Evolutionary conservation across 2,888 invertebrate genomes (phyloP).

Genomic region (Callinectes sapidus): DNA sequence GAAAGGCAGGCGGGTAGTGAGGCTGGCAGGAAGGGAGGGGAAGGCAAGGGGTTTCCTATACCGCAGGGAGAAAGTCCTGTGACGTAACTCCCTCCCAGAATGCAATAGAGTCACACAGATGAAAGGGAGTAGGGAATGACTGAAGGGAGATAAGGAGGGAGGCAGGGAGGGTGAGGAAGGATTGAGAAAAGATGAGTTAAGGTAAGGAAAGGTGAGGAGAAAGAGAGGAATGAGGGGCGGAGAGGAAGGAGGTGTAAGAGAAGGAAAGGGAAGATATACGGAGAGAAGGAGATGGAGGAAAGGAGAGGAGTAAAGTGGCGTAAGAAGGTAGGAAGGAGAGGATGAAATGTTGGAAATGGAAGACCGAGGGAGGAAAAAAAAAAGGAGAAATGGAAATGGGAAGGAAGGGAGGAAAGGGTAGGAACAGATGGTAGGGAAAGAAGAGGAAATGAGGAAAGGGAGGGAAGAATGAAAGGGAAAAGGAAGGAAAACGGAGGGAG

Average conservation of each 20-base stretch:
- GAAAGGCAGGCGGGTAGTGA: background rate
- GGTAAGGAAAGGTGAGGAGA: background rate
- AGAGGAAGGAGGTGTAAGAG: background rate
- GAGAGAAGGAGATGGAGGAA: no score
- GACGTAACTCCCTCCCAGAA: background rate
- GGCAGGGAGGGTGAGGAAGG: background rate
- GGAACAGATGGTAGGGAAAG: background rate
- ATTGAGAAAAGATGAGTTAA: background rate
- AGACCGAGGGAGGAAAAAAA: background rate
- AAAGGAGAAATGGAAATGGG: background rate
- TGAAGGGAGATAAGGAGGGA: background rate
- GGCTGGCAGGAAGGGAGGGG: background rate
- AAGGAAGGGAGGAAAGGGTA: background rate
- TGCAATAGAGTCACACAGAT: background rate
- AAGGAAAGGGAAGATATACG: no score
- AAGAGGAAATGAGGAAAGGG: no score
- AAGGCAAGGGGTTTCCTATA: background rate
- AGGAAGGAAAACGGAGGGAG: no score
- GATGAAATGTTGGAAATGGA: no score
- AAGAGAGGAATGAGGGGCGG: background rate
- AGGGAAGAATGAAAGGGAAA: no score
- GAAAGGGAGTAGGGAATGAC: background rate
- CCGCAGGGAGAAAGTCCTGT: background rate
- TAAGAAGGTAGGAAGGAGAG: background rate
- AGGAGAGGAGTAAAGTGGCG: background rate